Evolutionary conservation across 1,140 invertebrate genomes (phyloP).

Genomic region (Papilio dardanus): DNA sequence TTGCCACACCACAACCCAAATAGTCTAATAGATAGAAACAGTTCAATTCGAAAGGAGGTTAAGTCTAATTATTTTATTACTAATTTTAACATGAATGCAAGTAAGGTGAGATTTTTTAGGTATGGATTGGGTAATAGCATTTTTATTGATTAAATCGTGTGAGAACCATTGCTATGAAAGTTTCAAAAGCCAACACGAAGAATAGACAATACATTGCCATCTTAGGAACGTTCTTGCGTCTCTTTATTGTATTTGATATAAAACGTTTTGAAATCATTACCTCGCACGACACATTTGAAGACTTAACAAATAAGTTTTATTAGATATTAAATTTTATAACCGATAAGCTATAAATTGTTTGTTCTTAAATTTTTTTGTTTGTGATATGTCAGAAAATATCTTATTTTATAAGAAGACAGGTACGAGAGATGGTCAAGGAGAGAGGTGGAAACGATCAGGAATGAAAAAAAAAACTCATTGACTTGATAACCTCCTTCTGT

Average conservation of each 20-base stretch:
- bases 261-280: slow-evolving; percentile 14
- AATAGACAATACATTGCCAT: slow-evolving; percentile 23
- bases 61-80: background rate
- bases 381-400: background rate
- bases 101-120: background rate
- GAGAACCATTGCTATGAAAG: slow-evolving; percentile 11
- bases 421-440: too few species aligned
- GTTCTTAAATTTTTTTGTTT: slow-evolving; percentile 13
- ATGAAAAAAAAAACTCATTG: too few species aligned
- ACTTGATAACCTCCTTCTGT: too few species aligned
- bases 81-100: background rate
- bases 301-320: slow-evolving; percentile 14
- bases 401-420: too few species aligned
- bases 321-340: background rate
- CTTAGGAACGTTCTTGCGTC: slow-evolving; percentile 10
- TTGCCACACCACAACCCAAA: too few species aligned
- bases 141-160: slow-evolving; percentile 7
- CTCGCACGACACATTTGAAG: background rate
- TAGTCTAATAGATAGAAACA: too few species aligned
- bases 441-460: too few species aligned
- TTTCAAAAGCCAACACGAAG: slow-evolving; percentile 6
- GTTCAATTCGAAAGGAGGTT: background rate
- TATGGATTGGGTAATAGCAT: background rate
- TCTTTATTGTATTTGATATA: slow-evolving; percentile 20
- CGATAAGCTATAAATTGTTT: background rate